Percentiles rank a stretch among this genome's conserved stretches.
These are phyloP conservation scores for Yponomeuta cagnagella DNA, from an alignment of 2,888 invertebrate genomes.

Conservation along the genomic window DNA sequence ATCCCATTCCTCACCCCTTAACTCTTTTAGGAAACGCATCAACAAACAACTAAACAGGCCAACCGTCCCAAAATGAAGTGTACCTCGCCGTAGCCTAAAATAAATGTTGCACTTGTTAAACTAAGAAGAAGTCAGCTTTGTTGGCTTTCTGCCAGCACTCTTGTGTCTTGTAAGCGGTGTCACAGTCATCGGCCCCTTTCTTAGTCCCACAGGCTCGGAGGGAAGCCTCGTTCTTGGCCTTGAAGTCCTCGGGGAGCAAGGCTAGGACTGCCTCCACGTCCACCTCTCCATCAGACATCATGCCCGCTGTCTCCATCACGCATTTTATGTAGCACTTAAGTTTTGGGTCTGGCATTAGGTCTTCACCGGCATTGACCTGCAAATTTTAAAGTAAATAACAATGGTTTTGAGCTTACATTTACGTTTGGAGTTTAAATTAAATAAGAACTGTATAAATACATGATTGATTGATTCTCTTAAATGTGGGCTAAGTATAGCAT, in stretches of 20 bases:
- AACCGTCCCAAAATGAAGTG: too few relatives aligned
- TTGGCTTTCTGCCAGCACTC: conserved; percentile 58
- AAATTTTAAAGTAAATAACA: background rate
- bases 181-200: conserved; percentile 55
- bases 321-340: conserved; percentile 66
- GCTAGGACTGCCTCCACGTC: conserved; percentile 58
- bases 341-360: conserved; percentile 42
- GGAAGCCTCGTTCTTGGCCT: conserved; percentile 33
- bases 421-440: too few relatives aligned
- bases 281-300: conserved; percentile 52
- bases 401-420: too few relatives aligned
- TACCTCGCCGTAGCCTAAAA: too few relatives aligned
- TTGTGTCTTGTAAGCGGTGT: conserved; percentile 59
- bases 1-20: too few relatives aligned
- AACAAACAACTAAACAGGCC: too few relatives aligned
- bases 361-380: conserved; percentile 47
- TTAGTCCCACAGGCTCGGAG: conserved; percentile 50
- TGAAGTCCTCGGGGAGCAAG: conserved; percentile 48
- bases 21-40: too few relatives aligned
- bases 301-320: conserved; percentile 64
- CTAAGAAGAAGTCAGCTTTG: conserved; percentile 51
- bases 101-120: conserved; percentile 29
- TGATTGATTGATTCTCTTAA: too few relatives aligned
- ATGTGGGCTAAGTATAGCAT: too few relatives aligned
- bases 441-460: too few relatives aligned